phyloP scores from a whole-genome alignment of 2,888 invertebrate genomes.

The Ormia ochracea region DNA sequence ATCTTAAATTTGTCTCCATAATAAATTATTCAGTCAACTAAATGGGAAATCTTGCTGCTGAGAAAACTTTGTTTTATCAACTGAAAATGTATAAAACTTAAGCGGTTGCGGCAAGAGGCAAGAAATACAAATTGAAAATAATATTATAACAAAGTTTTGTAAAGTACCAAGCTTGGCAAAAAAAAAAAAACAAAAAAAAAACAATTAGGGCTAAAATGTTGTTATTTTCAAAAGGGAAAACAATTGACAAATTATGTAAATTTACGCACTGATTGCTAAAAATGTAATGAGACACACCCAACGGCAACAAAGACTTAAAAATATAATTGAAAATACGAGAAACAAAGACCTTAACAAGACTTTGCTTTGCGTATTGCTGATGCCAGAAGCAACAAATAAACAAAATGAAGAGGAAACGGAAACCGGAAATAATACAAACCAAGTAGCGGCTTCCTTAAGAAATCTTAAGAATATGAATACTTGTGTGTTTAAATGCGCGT shows the following conservation, averaged over 20 bases:
- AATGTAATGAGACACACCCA: neutral
- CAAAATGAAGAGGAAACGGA: conserved; percentile 24
- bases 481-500: neutral
- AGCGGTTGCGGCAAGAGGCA: neutral
- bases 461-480: neutral
- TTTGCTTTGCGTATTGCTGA: neutral
- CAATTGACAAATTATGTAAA: conserved; percentile 76
- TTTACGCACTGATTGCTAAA: conserved; percentile 62
- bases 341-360: conserved; percentile 9
- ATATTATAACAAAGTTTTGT: conserved; percentile 20
- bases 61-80: conserved; percentile 16
- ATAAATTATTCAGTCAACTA: neutral
- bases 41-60: neutral
- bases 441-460: conserved; percentile 59
- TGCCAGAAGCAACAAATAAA: neutral
- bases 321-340: neutral
- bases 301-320: conserved; percentile 4
- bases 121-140: conserved; percentile 15
- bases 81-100: conserved; percentile 7
- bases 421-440: conserved; percentile 57
- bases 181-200: conserved; percentile 30
- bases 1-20: neutral
- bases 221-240: conserved; percentile 73
- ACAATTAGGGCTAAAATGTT: conserved; percentile 68
- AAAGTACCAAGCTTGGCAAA: neutral